These are phyloP conservation scores for Sesamia nonagrioides DNA, from an alignment of 1,140 invertebrate genomes.

Conservation along the genomic window DNA sequence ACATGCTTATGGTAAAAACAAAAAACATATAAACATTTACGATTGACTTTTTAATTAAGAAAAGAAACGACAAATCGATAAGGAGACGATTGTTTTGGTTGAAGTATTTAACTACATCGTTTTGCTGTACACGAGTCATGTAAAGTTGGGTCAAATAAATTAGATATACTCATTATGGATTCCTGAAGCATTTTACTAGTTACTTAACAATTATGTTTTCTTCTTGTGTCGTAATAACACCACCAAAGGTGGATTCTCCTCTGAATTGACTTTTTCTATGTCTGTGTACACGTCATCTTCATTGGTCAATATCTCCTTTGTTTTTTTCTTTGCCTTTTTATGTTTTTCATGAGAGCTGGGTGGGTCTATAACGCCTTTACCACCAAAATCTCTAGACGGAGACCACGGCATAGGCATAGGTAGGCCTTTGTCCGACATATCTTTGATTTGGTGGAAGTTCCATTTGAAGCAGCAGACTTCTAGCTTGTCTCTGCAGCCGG, in stretches of 20 bases:
- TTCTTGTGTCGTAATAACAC: background rate
- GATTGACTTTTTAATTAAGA: conserved; percentile 41
- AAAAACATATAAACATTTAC: conserved; percentile 1
- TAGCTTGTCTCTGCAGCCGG: conserved; percentile 73
- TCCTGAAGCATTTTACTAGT: background rate
- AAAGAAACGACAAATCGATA: conserved; percentile 18
- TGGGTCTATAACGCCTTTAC: conserved; percentile 65
- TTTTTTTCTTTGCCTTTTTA: conserved; percentile 56
- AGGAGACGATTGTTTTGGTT: conserved; percentile 16
- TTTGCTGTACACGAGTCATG: conserved; percentile 3
- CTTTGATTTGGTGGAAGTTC: conserved; percentile 72
- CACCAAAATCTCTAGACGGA: conserved; percentile 61
- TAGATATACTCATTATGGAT: too few relatives aligned
- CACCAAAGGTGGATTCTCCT: background rate
- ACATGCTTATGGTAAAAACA: conserved; percentile 5
- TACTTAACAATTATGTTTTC: background rate
- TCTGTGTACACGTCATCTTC: background rate
- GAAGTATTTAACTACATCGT: conserved; percentile 6
- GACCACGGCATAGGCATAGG: conserved; percentile 70
- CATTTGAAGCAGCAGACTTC: conserved; percentile 80
- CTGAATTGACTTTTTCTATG: background rate
- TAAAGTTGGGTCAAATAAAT: background rate
- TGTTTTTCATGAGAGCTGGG: conserved; percentile 9
- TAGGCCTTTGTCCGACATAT: conserved; percentile 68
- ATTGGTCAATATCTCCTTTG: background rate